Evolutionary conservation across 2,113 vertebrate species (phyloP).

Genomic region (Equus przewalskii): DNA sequence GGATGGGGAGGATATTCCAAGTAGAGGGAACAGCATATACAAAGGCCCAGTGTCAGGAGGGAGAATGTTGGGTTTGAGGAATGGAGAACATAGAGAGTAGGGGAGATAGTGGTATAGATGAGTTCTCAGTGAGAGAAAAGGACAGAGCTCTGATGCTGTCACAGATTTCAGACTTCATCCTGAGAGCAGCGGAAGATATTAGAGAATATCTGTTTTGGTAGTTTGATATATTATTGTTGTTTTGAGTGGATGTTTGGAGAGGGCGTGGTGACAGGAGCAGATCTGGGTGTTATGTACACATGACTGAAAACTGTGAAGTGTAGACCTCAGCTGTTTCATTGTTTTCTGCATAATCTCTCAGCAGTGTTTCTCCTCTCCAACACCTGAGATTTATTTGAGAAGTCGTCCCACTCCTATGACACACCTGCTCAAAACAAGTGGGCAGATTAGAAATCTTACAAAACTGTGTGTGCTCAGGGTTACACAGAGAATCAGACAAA

Average conservation of each 20-base stretch:
- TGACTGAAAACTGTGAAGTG: slow-evolving; percentile 11
- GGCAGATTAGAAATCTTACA: background rate
- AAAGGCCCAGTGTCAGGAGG: background rate
- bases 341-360: slow-evolving; percentile 48
- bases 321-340: slow-evolving; percentile 63
- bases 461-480: background rate
- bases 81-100: rapidly evolving
- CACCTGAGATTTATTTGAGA: slow-evolving; percentile 66
- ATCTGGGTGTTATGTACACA: background rate
- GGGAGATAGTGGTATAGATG: background rate
- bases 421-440: background rate
- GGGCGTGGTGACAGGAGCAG: background rate
- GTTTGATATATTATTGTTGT: background rate
- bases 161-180: background rate
- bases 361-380: slow-evolving; percentile 1
- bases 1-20: background rate
- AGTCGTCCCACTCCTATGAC: background rate
- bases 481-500: background rate
- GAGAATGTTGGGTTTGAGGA: background rate
- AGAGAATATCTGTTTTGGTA: background rate
- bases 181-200: background rate
- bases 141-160: background rate
- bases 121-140: background rate
- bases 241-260: background rate
- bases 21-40: too few relatives aligned